Base-by-base conservation (phyloP, 2,113 vertebrate species). In the Artemisiospiza belli region DNA sequence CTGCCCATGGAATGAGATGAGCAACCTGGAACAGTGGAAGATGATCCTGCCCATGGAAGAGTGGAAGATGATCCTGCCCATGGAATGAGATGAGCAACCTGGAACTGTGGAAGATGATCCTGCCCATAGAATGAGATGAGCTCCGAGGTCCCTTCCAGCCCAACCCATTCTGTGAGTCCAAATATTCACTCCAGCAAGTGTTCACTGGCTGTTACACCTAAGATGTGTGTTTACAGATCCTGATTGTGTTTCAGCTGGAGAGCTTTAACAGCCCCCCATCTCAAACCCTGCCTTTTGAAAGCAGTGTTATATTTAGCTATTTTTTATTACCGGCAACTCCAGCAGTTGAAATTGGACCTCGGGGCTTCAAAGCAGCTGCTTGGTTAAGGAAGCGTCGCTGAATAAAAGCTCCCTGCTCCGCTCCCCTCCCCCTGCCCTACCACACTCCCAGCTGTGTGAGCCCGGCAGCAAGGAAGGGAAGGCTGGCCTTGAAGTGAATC, bases 281-380 rank as follows among this genome's bases (percentile, higher is more conserved):
- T 90, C 82, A 27, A 25, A 73, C 85, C 54, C 62, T 90, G 68
- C 51, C 52, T 4, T 72, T 80, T 88, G 78, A 81, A 92, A 91
- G 66, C 51, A 11, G 62, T 6, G 54, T 93, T 94, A 70, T 86
- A 81, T 96, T 95, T 90, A 94, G 90, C 85, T 92, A 75, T 67
- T 92, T 96, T 90, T 94, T 91, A 92, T 87, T 86, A 47, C 82
- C 5, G 74, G 76, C 72, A 83, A 92, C 93, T 93, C 44, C 79
- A 64, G 85, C 37, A 44, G 88, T 8, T 86, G 94, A 92, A 94
- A 94, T 95, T 83, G 94, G 90, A 95, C 95, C 88, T 93, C 9
- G 73, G 79, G 77, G 83, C 93, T 97, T 97, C 92, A 96, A 96
- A 96, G 95, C 90, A 95, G 95, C 93, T 81, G 94, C 94, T 94